Conservation (phyloP, 2,888 invertebrate genomes). For the Chymomyza procnemis region DNA sequence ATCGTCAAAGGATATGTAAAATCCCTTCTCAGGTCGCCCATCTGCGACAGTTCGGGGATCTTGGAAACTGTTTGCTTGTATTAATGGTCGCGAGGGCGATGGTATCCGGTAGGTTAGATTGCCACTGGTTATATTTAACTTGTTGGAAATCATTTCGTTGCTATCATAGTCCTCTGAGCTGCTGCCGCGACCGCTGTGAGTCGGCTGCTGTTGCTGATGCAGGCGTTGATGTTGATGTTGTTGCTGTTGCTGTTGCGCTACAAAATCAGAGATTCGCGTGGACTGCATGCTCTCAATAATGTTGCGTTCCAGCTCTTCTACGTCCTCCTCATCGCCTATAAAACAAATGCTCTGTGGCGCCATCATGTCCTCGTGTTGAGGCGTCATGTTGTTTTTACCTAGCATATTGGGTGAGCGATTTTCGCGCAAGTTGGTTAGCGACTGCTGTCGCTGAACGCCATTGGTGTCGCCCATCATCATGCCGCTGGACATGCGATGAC, state of each 20-base stretch:
- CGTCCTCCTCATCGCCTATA: constrained; percentile 85
- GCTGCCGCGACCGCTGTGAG: constrained; percentile 80
- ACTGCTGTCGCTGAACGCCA: constrained; percentile 71
- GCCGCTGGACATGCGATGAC: constrained; percentile 57
- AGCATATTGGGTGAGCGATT: constrained; percentile 65
- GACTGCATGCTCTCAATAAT: constrained; percentile 76
- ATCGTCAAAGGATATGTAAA: constrained; percentile 95
- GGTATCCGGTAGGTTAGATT: constrained; percentile 93
- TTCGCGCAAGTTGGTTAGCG: constrained; percentile 70
- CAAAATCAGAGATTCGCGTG: constrained; percentile 67
- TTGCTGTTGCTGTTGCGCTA: constrained; percentile 54
- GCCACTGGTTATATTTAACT: constrained; percentile 91
- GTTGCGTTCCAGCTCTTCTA: constrained; percentile 77
- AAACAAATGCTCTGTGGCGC: constrained; percentile 96
- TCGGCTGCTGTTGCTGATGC: constrained; percentile 48
- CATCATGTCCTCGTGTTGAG: constrained; percentile 89
- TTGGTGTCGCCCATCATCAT: constrained; percentile 36
- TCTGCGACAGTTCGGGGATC: constrained; percentile 78
- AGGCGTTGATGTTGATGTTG: constrained; percentile 43
- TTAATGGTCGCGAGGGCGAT: constrained; percentile 89
- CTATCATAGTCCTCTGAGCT: constrained; percentile 80
- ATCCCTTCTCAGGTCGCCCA: constrained; percentile 86
- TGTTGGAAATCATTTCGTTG: constrained; percentile 73
- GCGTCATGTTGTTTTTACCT: constrained; percentile 46
- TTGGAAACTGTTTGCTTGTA: constrained; percentile 86